Evolutionary conservation across 2,113 vertebrate species (phyloP).

Genomic region (Rafetus swinhoei): DNA sequence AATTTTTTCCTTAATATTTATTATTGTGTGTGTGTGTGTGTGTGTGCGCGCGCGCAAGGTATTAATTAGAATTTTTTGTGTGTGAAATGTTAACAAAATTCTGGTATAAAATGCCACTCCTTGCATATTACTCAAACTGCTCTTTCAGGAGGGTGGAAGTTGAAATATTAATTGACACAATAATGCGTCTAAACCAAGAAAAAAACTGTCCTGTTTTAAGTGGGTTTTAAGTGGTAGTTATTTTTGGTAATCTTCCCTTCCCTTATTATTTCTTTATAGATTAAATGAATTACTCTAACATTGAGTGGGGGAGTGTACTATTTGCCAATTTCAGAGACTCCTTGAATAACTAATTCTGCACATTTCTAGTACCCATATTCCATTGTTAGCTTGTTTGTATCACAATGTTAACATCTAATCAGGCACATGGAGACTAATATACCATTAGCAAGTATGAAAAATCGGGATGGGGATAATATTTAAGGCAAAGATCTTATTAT

Average conservation of each 20-base stretch:
- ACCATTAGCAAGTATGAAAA: not conserved
- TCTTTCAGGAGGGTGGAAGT: conserved; percentile 1
- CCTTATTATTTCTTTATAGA: not conserved
- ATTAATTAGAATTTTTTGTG: not conserved
- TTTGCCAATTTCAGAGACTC: conserved; percentile 19
- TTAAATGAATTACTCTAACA: conserved; percentile 40
- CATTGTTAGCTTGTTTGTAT: not conserved
- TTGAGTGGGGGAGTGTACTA: conserved; percentile 16
- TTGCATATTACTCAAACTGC: not conserved
- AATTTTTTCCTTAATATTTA: not conserved
- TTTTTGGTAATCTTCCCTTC: conserved; percentile 24
- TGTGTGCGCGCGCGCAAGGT: not conserved
- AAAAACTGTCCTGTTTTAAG: conserved; percentile 3
- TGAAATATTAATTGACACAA: conserved; percentile 16
- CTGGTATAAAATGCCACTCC: not conserved
- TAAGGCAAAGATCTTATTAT: not conserved
- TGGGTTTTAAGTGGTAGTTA: conserved; percentile 31
- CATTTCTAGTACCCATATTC: not conserved
- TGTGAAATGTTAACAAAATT: not conserved
- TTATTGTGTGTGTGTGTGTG: not conserved
- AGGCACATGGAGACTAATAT: not conserved
- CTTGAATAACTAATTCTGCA: not conserved
- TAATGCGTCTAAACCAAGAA: not conserved
- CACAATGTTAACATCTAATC: conserved; percentile 14
- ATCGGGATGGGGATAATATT: not conserved